Conservation (phyloP, 2,113 vertebrate genomes). For the Collichthys lucidus region DNA sequence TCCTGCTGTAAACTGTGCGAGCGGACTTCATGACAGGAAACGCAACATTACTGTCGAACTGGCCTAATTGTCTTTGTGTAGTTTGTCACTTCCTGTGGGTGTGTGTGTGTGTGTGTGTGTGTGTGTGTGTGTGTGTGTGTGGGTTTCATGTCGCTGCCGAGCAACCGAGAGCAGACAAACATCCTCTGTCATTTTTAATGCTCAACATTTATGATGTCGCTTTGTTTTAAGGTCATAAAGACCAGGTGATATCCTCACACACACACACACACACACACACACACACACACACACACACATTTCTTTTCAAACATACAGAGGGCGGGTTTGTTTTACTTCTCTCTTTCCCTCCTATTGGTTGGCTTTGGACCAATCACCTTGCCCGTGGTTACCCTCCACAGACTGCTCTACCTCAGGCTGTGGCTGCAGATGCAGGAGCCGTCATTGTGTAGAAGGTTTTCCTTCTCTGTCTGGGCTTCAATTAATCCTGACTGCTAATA, state of each 20-base stretch:
- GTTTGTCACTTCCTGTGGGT: not conserved
- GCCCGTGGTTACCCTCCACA: not conserved
- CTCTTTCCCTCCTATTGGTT: constrained; percentile 30
- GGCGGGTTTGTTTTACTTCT: not conserved
- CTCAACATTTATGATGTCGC: not conserved
- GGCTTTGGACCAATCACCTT: constrained; percentile 43
- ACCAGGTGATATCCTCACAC: not conserved
- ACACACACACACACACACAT: too few species aligned
- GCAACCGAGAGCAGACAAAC: not conserved
- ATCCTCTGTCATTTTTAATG: not conserved
- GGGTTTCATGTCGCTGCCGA: not conserved
- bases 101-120: not conserved
- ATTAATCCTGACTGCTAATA: not conserved
- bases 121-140: not conserved
- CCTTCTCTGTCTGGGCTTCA: not conserved
- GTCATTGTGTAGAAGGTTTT: not conserved
- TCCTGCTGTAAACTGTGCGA: not conserved
- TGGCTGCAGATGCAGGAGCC: not conserved
- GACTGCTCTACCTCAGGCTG: not conserved
- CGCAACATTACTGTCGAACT: not conserved
- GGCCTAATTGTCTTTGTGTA: not conserved
- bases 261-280: not conserved
- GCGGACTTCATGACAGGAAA: not conserved
- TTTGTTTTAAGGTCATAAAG: not conserved
- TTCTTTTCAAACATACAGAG: too few species aligned